phyloP scores from a whole-genome alignment of 2,888 invertebrate genomes.

The Tuta absoluta region DNA sequence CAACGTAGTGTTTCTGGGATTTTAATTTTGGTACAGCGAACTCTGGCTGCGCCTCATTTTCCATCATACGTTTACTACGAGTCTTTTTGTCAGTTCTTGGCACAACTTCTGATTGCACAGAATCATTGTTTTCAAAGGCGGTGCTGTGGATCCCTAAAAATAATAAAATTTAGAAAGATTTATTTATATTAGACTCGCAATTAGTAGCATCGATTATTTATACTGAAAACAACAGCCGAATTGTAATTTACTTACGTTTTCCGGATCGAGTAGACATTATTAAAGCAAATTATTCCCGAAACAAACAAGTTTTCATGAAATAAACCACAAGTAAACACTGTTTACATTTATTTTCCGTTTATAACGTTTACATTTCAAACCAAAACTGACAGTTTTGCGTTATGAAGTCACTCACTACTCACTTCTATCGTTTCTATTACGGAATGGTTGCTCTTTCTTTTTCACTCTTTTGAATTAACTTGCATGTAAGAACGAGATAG shows the following conservation, averaged over 20 bases:
- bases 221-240: neutral
- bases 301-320: constrained; percentile 16
- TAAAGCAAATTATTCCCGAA: constrained; percentile 4
- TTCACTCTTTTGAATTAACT: neutral
- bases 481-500: neutral
- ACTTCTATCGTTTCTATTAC: neutral
- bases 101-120: constrained; percentile 37
- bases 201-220: neutral
- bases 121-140: constrained; percentile 41
- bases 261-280: constrained; percentile 73
- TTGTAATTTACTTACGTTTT: constrained; percentile 58
- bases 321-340: constrained; percentile 29
- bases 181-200: too few species aligned
- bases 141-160: constrained; percentile 63
- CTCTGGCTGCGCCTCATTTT: constrained; percentile 44
- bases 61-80: constrained; percentile 53
- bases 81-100: constrained; percentile 55
- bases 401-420: neutral
- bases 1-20: constrained; percentile 62
- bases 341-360: constrained; percentile 41
- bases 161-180: neutral
- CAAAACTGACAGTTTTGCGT: neutral
- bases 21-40: constrained; percentile 43
- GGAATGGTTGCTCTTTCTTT: neutral
- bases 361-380: constrained; percentile 41